Conservation (phyloP, 2,113 vertebrate genomes). For the Panthera uncia region DNA sequence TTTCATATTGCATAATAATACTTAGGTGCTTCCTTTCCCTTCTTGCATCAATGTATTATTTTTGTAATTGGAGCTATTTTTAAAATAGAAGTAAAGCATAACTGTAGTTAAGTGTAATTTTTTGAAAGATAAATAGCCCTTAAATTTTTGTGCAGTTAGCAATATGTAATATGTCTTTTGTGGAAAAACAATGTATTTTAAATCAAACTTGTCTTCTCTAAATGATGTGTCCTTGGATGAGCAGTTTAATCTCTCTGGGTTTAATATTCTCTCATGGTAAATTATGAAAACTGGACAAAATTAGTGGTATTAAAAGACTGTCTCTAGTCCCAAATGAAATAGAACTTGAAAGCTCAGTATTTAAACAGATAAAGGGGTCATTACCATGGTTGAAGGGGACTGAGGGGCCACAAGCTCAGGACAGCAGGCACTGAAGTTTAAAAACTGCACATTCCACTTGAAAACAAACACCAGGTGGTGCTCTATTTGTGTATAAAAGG, state of each 20-base stretch:
- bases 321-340: slow-evolving; percentile 34
- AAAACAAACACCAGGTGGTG: slow-evolving; percentile 80
- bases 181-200: slow-evolving; percentile 30
- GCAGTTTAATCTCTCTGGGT: not conserved
- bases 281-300: slow-evolving; percentile 34
- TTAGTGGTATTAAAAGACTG: not conserved
- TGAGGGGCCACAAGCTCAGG: not conserved
- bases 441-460: not conserved
- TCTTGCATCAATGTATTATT: not conserved
- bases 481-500: slow-evolving; percentile 51
- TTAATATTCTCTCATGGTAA: slow-evolving; percentile 8
- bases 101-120: not conserved
- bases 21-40: not conserved
- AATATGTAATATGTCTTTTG: not conserved
- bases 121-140: not conserved
- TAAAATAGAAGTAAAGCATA: not conserved
- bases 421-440: not conserved
- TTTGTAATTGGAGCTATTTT: slow-evolving; percentile 47
- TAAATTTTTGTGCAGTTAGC: slow-evolving; percentile 4
- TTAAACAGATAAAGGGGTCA: not conserved
- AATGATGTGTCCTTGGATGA: not conserved
- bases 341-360: not conserved
- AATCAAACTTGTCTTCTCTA: not conserved
- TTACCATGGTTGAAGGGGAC: not conserved
- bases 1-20: not conserved